A percentile compares a stretch with the other conserved stretches of the same genome.
Conservation (phyloP, 1,140 invertebrate genomes). For the Drosophila triauraria region DNA sequence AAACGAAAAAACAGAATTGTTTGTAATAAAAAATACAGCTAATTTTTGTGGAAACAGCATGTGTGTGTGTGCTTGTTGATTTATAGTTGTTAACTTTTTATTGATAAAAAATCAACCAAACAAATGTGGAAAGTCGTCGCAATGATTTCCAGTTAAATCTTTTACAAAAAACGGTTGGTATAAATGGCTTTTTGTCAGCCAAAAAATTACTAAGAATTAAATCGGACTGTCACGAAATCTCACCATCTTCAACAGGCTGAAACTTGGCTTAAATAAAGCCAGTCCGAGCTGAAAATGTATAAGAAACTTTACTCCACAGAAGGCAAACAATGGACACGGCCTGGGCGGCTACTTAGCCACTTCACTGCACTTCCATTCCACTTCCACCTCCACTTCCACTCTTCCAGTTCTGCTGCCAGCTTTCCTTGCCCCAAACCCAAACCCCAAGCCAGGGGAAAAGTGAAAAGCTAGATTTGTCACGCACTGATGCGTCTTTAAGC, state of each 20-base stretch:
- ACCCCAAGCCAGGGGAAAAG: constrained; percentile 59
- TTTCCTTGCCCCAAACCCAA: constrained; percentile 1
- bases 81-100: constrained; percentile 46
- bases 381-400: neutral
- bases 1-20: constrained; percentile 8
- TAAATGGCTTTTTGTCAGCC: neutral
- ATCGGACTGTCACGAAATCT: neutral
- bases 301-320: constrained; percentile 24
- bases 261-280: constrained; percentile 20
- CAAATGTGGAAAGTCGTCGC: constrained; percentile 15
- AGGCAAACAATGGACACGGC: constrained; percentile 65
- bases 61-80: constrained; percentile 17
- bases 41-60: constrained; percentile 22
- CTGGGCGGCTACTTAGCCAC: constrained; percentile 53
- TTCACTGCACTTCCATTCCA: constrained; percentile 52
- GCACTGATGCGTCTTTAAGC: constrained; percentile 83
- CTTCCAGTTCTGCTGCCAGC: constrained; percentile 14
- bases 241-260: constrained; percentile 10
- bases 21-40: constrained; percentile 6
- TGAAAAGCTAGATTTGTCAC: constrained; percentile 84
- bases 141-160: constrained; percentile 29
- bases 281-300: constrained; percentile 10
- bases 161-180: neutral
- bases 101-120: constrained; percentile 38
- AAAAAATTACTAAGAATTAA: constrained; percentile 1